These are phyloP conservation scores for Nematostella vectensis DNA, from an alignment of 92 coral and sea anemone species.

Conservation along the genomic window DNA sequence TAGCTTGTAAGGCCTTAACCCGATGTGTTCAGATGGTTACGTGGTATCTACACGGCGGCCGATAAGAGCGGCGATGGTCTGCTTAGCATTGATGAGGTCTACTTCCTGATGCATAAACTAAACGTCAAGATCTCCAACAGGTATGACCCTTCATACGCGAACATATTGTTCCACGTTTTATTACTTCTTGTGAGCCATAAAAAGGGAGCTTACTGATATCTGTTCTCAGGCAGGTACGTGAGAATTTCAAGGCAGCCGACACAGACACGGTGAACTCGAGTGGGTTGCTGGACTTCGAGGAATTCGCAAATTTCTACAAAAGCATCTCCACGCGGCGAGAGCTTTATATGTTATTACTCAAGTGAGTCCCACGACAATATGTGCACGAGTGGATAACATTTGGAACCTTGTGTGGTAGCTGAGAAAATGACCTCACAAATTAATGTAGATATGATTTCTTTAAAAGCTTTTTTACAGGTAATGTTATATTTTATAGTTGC, in stretches of 20 bases:
- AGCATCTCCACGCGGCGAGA: conserved; percentile 73
- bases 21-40: conserved; percentile 50
- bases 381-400: no score
- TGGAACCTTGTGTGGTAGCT: neutral
- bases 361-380: conserved; percentile 35
- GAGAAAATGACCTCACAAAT: neutral
- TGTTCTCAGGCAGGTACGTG: conserved; percentile 48
- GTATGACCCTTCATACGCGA: no score
- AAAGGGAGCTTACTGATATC: no score
- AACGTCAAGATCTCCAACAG: conserved; percentile 66
- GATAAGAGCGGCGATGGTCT: conserved; percentile 83
- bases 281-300: conserved; percentile 63
- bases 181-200: no score
- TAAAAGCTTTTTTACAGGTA: neutral
- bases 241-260: conserved; percentile 65
- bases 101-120: conserved; percentile 56
- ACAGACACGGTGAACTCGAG: conserved; percentile 67
- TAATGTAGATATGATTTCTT: neutral
- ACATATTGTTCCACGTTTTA: no score
- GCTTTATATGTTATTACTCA: conserved; percentile 48
- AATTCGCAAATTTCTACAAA: conserved; percentile 64
- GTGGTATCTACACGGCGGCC: conserved; percentile 47
- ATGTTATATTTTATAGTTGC: neutral
- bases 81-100: conserved; percentile 67
- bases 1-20: no score